phyloP scores from a whole-genome alignment of 2,113 vertebrate species.

The Mystacornis crossleyi region DNA sequence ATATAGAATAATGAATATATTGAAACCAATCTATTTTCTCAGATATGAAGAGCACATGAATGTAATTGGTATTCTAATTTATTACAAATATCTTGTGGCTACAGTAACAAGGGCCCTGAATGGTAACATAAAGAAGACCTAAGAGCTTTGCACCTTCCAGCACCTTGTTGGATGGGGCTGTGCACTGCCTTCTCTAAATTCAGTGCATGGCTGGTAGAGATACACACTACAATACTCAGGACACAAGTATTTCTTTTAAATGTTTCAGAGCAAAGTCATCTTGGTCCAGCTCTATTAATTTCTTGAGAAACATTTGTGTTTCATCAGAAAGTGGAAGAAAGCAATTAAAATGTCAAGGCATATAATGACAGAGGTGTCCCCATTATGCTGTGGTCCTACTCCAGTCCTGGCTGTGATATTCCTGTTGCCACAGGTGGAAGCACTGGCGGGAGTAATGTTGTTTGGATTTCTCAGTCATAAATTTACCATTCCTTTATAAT shows the following conservation, averaged over 20 bases:
- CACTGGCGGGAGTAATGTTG: background rate
- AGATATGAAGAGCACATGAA: background rate
- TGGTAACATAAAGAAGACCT: background rate
- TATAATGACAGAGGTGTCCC: background rate
- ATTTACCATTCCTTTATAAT: background rate
- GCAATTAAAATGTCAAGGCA: background rate
- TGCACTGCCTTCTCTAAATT: background rate
- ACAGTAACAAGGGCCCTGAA: background rate
- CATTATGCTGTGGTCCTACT: background rate
- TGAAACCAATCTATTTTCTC: constrained; percentile 7
- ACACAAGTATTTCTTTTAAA: background rate
- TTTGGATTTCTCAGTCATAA: background rate
- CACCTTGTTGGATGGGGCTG: background rate
- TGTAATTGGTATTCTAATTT: constrained; percentile 8
- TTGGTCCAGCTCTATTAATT: background rate
- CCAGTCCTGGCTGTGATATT: rapidly evolving
- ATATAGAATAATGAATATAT: background rate
- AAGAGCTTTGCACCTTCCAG: background rate
- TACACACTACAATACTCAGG: background rate
- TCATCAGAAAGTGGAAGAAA: background rate
- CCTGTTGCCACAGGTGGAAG: background rate
- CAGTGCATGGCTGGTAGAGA: background rate
- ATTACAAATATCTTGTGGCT: background rate
- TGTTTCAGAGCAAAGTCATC: background rate
- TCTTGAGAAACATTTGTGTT: background rate